phyloP scores from a whole-genome alignment of 2,113 vertebrate species.

The Atlantisia rogersi region DNA sequence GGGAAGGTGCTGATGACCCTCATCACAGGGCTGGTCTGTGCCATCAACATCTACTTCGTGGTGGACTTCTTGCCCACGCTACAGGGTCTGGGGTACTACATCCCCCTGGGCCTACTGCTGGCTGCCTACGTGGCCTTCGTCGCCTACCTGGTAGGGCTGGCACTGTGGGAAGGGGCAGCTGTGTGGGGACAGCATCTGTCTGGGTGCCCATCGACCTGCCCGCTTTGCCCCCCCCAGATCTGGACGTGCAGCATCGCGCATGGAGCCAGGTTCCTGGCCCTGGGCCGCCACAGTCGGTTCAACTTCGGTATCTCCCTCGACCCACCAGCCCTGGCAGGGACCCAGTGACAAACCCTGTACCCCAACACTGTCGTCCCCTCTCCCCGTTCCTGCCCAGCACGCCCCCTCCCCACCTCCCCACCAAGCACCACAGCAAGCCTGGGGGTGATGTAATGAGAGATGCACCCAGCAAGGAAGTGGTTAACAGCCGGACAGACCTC shows the following conservation, averaged over 20 bases:
- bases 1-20: conserved; percentile 68
- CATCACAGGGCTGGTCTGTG: conserved; percentile 67
- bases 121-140: conserved; percentile 31
- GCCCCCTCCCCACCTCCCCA: fast-evolving
- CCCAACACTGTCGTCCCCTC: neutral
- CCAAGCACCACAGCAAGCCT: neutral
- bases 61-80: conserved; percentile 70
- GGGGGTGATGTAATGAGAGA: neutral
- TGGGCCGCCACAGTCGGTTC: conserved; percentile 62
- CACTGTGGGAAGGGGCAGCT: fast-evolving
- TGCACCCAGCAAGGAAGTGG: neutral
- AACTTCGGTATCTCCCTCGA: conserved; percentile 37
- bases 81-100: conserved; percentile 45
- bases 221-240: conserved; percentile 31
- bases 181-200: fast-evolving
- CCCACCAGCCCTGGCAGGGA: neutral
- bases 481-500: neutral
- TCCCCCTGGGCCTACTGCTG: conserved; percentile 55
- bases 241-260: conserved; percentile 77
- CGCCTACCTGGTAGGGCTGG: conserved; percentile 5
- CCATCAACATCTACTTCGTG: conserved; percentile 79
- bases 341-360: neutral
- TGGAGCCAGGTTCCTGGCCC: conserved; percentile 38
- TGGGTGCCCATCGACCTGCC: neutral
- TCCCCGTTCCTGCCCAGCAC: neutral